A percentile compares a stretch with the other conserved stretches of the same genome.
Evolutionary conservation across 2,113 vertebrate species (phyloP).

Genomic region (Hystrix brachyura): DNA sequence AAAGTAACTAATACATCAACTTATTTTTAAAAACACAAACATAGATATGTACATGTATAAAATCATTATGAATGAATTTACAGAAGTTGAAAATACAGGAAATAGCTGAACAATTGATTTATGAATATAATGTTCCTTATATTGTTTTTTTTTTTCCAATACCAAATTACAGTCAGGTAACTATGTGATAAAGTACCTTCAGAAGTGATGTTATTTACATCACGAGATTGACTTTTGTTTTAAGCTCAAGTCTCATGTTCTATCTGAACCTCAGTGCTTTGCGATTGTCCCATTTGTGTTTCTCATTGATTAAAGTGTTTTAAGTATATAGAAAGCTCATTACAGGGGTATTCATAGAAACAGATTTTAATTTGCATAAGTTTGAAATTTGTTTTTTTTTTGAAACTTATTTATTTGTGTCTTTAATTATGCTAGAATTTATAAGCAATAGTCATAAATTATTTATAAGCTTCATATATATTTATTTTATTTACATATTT

Average conservation of each 20-base stretch:
- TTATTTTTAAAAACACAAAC: not conserved
- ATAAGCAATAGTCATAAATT: not conserved
- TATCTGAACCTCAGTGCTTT: not conserved
- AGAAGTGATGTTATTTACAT: not conserved
- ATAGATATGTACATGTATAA: not conserved
- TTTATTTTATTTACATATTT: not conserved
- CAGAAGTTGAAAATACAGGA: not conserved
- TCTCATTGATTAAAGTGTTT: slow-evolving; percentile 8
- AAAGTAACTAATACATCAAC: not conserved
- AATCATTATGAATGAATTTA: not conserved
- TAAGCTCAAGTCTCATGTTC: not conserved
- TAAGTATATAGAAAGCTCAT: not conserved
- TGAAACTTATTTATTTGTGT: not conserved
- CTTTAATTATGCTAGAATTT: slow-evolving; percentile 14
- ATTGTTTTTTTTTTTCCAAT: too few relatives aligned
- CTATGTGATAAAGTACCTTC: not conserved
- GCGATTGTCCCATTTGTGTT: not conserved
- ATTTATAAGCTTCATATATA: not conserved
- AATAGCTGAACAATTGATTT: not conserved
- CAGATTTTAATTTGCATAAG: not conserved
- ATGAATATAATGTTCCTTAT: not conserved
- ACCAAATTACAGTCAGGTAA: not conserved
- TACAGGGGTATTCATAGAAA: not conserved
- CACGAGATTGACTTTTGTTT: not conserved
- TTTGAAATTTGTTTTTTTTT: not conserved